These are phyloP conservation scores for Bradysia coprophila DNA, from an alignment of 1,140 invertebrate species.

Conservation along the genomic window DNA sequence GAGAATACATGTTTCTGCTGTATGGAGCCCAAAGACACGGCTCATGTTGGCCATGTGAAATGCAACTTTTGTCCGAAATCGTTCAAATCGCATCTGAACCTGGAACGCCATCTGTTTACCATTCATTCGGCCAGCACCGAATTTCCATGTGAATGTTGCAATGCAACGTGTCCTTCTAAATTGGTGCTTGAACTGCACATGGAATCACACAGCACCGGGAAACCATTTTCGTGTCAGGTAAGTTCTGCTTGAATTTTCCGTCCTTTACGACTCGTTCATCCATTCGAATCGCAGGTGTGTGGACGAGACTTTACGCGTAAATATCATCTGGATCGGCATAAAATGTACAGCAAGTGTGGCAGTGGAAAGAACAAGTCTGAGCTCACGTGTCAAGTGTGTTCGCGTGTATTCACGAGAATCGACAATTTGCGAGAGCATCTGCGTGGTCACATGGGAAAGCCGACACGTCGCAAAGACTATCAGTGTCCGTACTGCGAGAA, in stretches of 20 bases:
- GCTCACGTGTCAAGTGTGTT: conserved; percentile 39
- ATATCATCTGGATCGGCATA: conserved; percentile 56
- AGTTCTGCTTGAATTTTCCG: no score
- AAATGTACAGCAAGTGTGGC: conserved; percentile 51
- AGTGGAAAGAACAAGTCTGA: conserved; percentile 22
- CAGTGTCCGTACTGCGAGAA: conserved; percentile 46
- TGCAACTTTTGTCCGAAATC: conserved; percentile 24
- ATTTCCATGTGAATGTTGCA: conserved; percentile 18
- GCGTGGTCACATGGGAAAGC: conserved; percentile 45
- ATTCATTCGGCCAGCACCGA: conserved; percentile 17
- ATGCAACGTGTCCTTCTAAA: conserved; percentile 18
- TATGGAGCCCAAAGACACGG: conserved; percentile 20
- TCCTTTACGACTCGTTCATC: no score
- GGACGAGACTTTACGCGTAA: conserved; percentile 50
- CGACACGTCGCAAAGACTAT: conserved; percentile 40
- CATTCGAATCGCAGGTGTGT: no score
- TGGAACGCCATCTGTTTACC: conserved; percentile 21
- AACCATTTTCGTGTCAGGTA: conserved; percentile 21
- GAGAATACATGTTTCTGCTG: conserved; percentile 22
- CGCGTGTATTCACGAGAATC: conserved; percentile 49
- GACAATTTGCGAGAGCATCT: conserved; percentile 60
- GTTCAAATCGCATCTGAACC: conserved; percentile 20
- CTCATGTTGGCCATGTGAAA: conserved; percentile 22
- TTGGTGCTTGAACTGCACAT: conserved; percentile 16
- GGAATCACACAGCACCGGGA: conserved; percentile 18